Conservation (phyloP, 2,888 invertebrate species). For the Perizoma affinitatum region DNA sequence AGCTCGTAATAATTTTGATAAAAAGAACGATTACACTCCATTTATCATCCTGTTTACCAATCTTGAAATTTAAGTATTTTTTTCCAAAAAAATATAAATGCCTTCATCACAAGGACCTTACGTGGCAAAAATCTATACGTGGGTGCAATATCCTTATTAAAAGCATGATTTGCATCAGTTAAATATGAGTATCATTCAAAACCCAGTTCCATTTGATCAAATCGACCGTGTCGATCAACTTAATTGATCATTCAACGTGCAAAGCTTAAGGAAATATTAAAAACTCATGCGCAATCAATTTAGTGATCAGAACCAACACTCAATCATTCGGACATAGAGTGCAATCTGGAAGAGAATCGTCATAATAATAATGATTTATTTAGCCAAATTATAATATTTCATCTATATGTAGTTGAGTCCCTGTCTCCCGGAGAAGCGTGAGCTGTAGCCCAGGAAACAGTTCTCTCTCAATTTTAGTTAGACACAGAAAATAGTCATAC, state of each 20-base stretch:
- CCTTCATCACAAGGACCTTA: constrained; percentile 13
- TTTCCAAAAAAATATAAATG: neutral
- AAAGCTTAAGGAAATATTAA: constrained; percentile 67
- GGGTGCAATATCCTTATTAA: constrained; percentile 32
- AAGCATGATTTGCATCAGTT: constrained; percentile 29
- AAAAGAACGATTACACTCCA: too few species aligned
- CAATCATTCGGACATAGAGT: constrained; percentile 55
- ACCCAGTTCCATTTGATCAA: constrained; percentile 53
- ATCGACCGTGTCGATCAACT: constrained; percentile 70
- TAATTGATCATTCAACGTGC: constrained; percentile 77
- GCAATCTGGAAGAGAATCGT: constrained; percentile 10
- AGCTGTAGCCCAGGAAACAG: too few species aligned
- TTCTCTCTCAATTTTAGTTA: too few species aligned
- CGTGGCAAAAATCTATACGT: constrained; percentile 18
- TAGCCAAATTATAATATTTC: too few species aligned
- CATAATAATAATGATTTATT: neutral
- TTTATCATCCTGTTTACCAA: too few species aligned
- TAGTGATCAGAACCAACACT: constrained; percentile 68
- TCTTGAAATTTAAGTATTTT: too few species aligned
- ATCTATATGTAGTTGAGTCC: too few species aligned
- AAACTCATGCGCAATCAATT: constrained; percentile 77
- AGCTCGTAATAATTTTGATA: too few species aligned
- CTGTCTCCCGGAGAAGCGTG: too few species aligned
- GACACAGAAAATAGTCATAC: neutral
- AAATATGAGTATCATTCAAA: constrained; percentile 50